These are phyloP conservation scores for Diploscapter pachys DNA, from an alignment of 1,140 invertebrate genomes.

Conservation along the genomic window DNA sequence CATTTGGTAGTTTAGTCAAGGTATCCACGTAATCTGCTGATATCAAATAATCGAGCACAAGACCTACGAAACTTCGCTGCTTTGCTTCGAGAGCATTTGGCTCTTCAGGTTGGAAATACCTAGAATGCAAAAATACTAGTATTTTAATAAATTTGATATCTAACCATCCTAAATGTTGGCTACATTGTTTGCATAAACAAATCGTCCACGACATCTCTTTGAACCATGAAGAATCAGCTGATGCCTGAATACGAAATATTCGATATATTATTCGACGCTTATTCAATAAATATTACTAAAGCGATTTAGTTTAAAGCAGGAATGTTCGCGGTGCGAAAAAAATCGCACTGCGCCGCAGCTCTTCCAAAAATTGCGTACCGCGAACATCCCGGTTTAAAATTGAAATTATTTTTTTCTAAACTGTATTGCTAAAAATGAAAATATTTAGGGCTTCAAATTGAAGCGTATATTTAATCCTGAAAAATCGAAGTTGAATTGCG, in stretches of 20 bases:
- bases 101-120: conserved; percentile 23
- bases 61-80: conserved; percentile 17
- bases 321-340: too few species aligned
- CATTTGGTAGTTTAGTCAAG: conserved; percentile 8
- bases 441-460: too few species aligned
- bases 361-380: too few species aligned
- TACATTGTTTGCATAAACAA: conserved; percentile 16
- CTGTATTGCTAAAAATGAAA: too few species aligned
- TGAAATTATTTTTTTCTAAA: too few species aligned
- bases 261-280: too few species aligned
- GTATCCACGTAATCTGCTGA: conserved; percentile 29
- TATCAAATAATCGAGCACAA: conserved; percentile 26
- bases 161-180: conserved; percentile 27
- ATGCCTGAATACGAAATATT: conserved; percentile 8
- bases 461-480: too few species aligned
- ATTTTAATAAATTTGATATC: not conserved
- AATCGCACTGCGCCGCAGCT: too few species aligned
- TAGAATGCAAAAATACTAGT: not conserved
- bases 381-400: too few species aligned
- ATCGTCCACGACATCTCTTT: conserved; percentile 24
- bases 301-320: too few species aligned
- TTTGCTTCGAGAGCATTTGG: not conserved
- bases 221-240: conserved; percentile 22
- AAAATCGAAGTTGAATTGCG: not conserved
- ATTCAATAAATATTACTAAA: too few species aligned